Base-by-base conservation (phyloP, 2,888 invertebrate species). In the Leptogaster cylindrica region DNA sequence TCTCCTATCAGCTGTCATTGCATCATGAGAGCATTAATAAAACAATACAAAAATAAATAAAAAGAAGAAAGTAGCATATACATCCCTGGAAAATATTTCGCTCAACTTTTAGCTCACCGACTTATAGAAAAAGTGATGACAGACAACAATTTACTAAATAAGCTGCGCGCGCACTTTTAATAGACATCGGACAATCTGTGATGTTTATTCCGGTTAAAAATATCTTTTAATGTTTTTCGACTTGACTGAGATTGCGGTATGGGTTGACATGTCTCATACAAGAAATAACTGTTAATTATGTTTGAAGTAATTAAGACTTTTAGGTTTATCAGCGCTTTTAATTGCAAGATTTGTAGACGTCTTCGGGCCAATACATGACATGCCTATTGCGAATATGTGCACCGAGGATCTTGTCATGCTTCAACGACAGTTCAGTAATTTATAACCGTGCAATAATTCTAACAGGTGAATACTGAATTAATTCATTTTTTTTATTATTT, bases 61-160 rank as follows among this genome's bases (percentile, higher is more conserved):
- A 46, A 46, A 10, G 20, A 5, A 46, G 6, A 46, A 46, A 20
- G 20, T n/a, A 12, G 25, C 18, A 10, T n/a, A 23, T n/a, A 25
- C 46, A n/a, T n/a, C n/a, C n/a, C 16, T 18, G 46, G 23, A 46
- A 25, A 23, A 46, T 12, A 23, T 46, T 46, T 46, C 46, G 46
- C 46, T 20, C 14, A 16, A n/a, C 44, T n/a, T 12, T 23, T n/a
- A 18, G 33, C 33, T 52, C 16, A 33, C 52, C 52, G 52, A 12
- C 52, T 52, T 52, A 52, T 33, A 18, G 28, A 52, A 52, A 52
- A 52, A 52, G 31, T 52, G 31, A 28, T 33, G 52, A 52, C 52
- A 52, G 52, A 18, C 31, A 52, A 52, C 52, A 52, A 52, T 52
- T 52, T 52, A 52, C 52, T 52, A 52, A 52, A 27, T 52, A 52